Evolutionary conservation across 1,140 invertebrate species (phyloP), one percentile per base, ranked within the genome.

Genomic region (Procambarus virginalis): DNA sequence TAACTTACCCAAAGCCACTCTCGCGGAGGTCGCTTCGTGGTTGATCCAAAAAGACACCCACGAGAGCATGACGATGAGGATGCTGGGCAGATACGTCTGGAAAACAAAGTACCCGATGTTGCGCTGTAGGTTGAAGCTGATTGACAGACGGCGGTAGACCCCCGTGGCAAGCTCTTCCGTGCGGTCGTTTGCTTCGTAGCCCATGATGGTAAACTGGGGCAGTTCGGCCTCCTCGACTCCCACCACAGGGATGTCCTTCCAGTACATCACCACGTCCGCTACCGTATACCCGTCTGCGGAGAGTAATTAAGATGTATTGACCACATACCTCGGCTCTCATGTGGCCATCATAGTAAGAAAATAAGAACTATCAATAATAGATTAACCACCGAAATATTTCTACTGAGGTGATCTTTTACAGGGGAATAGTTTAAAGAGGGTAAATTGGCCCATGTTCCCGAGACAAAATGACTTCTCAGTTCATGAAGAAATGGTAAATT

Each of bases 241-340:
- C 83, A 97, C 95, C 0, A 99, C 98, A 2, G 97, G 96, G 2
- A 96, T 97, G 68, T 96, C 95, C 92, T 94, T 94, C 98, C 98
- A 99, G 93, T 98, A 98, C 97, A 99, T 99, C n/a, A 98, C 96
- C 20, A 99, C 98, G 93, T 99, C 99, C 70, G 96, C 95, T 77
- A 99, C 98, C 0, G 98, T 99, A 94, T 99, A 99, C 5, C 98
- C 99, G 95, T 99, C 98, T 99, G 94, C 2, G 6, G 75, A 34
- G 58, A 49, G 58, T 9, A n/a, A 17, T 5, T 45, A 58, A 58
- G 49, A 14, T 8, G 5, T 58, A 12, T 34, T 34, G 88, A 51
- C n/a, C 9, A 48, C 51, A 55, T 34, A 34, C 34, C 34, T 34
- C 34, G 34, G 34, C 34, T 34, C 34, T 34, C 34, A 34, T 34